Evolutionary conservation across 2,113 vertebrate species (phyloP), one percentile per base, ranked within the genome.

Genomic region (Pionites leucogaster): DNA sequence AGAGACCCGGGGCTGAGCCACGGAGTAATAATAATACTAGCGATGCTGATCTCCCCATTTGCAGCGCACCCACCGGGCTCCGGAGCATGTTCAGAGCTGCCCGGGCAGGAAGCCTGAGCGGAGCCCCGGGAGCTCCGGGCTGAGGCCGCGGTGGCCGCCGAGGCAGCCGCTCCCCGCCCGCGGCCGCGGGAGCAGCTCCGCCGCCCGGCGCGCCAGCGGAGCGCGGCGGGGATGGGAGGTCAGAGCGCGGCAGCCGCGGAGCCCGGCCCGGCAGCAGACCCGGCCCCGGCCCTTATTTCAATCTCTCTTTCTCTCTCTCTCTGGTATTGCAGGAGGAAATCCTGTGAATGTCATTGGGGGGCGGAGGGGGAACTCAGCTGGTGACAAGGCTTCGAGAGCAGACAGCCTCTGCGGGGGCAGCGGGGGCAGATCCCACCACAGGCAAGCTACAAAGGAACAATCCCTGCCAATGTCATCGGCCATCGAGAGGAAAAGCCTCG

Each of bases 401-500:
- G 93, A 92, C 88, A 42, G 95, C 89, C 82, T 93, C 16, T 87
- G 95, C 89, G 82, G 78, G 94, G 92, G 84, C 90, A 92, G 94
- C 87, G 82, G 78, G 93, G 92, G 89, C 93, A 93, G 94, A 91
- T 49, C 96, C 82, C 90, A 88, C 79, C 93, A 62, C 57, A 35
- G 90, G 67, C 96, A 96, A 94, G 86, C 97, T 95, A 97, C 97
- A 97, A 98, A 98, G 95, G 97, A 97, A 86, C 96, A 69, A 89
- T 87, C 96, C 86, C 95, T 91, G 88, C 98, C 98, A 97, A 99
- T 99, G 99, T 97, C 99, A 97, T 99, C 99, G 76, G 98, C 99
- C 90, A 99, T 99, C 97, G 99, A 99, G 96, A 99, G 99, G 96
- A 99, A 99, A 97, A 99, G 98, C 81, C 95, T 99, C 98, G 99